Evolutionary conservation across 1,140 invertebrate species (phyloP), one percentile per base, ranked within the genome.

Genomic region (Drosophila repletoides): DNA sequence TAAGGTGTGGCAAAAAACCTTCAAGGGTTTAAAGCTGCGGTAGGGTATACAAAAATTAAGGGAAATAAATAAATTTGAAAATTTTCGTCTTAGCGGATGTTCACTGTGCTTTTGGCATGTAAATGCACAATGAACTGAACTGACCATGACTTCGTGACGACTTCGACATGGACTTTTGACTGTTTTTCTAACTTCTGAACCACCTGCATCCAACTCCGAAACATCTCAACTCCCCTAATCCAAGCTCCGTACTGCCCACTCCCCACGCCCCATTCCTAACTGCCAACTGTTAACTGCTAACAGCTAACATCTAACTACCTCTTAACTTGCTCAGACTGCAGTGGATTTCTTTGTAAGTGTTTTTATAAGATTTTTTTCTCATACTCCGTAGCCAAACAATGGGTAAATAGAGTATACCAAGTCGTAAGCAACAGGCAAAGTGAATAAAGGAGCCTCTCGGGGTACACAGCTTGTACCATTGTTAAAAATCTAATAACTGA

Each of bases 91-190:
- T 40, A 40, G 43, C 17, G 9, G 6, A 29, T 22, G n/a, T 3
- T 21, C 2, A 67, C 64, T 60, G 64, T 60, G 15, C 7, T 1
- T 17, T n/a, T 4, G 26, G 43, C 46, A 67, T 67, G 55, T 14
- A 67, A 67, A 67, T 60, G 56, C 46, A 56, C 31, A 55, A n/a
- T 33, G 22, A 34, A 40, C 61, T 58, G 61, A 21, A 64, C 61
- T 66, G 61, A 65, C 61, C 41, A 41, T 58, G 52, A 59, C 53
- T 67, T 67, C 64, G 64, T 67, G 64, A 60, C 64, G 64, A 67
- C 64, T 67, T 60, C 64, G 64, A 67, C 63, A 51, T 46, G 41
- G 19, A 46, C 61, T 58, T 41, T 17, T 24, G 55, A 49, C 40
- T 31, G 41, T 58, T 45, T 24, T 12, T 34, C 12, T 15, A 15